These are phyloP conservation scores for Numida meleagris DNA, from an alignment of 2,113 vertebrate genomes.

Conservation along the genomic window DNA sequence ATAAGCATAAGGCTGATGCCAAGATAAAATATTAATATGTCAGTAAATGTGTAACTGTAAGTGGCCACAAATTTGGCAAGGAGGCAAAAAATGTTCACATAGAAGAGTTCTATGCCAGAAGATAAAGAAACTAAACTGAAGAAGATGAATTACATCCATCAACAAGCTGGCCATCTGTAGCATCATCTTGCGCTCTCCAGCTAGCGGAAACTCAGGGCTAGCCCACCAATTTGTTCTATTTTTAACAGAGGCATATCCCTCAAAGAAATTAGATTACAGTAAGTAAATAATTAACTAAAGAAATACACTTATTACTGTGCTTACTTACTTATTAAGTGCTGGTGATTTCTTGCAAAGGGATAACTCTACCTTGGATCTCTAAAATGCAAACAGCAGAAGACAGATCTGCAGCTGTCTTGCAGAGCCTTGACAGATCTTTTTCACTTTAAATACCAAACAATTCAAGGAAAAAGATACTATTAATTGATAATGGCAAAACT, in stretches of 20 bases:
- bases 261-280: not conserved
- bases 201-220: not conserved
- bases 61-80: constrained; percentile 58
- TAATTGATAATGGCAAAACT: not conserved
- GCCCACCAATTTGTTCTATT: not conserved
- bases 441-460: not conserved
- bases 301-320: not conserved
- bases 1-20: constrained; percentile 47
- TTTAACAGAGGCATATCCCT: not conserved
- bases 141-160: constrained; percentile 54
- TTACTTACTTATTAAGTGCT: fast-evolving
- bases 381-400: not conserved
- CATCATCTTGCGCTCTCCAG: not conserved
- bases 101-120: constrained; percentile 40
- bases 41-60: constrained; percentile 53
- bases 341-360: not conserved
- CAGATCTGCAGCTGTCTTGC: not conserved
- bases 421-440: not conserved
- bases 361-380: not conserved
- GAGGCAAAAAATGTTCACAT: constrained; percentile 17
- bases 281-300: not conserved
- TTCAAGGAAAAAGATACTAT: not conserved
- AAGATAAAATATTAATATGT: constrained; percentile 72
- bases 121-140: constrained; percentile 57
- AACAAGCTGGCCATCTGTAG: constrained; percentile 12